Evolutionary conservation across 2,888 invertebrate genomes (phyloP).

Genomic region (Meteorus colon): DNA sequence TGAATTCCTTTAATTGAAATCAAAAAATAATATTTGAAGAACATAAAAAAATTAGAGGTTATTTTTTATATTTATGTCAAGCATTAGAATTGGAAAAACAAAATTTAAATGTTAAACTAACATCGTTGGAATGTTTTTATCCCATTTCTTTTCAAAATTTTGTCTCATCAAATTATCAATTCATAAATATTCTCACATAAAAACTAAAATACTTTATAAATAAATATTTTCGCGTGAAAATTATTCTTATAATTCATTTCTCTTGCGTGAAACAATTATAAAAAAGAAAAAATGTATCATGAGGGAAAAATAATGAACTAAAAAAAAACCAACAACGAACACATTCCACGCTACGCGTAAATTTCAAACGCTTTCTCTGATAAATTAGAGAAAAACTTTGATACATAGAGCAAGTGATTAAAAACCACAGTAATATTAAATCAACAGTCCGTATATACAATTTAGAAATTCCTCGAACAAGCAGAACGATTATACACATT

Average conservation of each 20-base stretch:
- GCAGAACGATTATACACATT: constrained; percentile 47
- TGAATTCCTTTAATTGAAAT: background rate
- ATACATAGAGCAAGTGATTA: constrained; percentile 45
- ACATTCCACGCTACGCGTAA: background rate
- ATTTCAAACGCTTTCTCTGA: constrained; percentile 50
- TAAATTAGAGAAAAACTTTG: constrained; percentile 50
- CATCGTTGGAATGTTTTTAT: too few species aligned
- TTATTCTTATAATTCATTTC: background rate
- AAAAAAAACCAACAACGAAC: constrained; percentile 2
- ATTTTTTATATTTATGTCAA: too few species aligned
- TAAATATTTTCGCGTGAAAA: background rate
- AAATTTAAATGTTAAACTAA: too few species aligned
- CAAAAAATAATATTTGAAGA: too few species aligned
- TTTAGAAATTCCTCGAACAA: constrained; percentile 51
- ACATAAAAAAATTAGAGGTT: too few species aligned
- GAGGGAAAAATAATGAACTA: background rate
- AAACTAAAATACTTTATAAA: background rate
- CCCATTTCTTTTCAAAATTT: too few species aligned
- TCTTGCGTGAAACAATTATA: constrained; percentile 20
- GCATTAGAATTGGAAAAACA: background rate
- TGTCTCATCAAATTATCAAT: too few species aligned
- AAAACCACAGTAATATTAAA: constrained; percentile 47
- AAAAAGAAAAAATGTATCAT: background rate
- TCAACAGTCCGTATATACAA: constrained; percentile 47
- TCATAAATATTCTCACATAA: too few species aligned